These are phyloP conservation scores for Trichogramma pretiosum DNA, from an alignment of 1,140 invertebrate species.

Conservation along the genomic window DNA sequence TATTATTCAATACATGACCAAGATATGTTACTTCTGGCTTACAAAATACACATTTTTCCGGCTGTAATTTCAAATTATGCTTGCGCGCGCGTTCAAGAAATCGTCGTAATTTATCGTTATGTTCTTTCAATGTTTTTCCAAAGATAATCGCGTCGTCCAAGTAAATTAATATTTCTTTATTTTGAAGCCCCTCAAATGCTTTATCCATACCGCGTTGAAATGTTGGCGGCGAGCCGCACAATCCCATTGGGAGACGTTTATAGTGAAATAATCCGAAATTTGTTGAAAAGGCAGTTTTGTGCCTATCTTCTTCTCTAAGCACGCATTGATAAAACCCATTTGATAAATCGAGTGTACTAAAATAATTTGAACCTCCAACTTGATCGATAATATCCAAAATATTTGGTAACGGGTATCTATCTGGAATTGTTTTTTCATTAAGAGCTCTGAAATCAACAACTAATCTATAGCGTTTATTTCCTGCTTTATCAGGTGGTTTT, in stretches of 20 bases:
- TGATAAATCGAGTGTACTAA: not conserved
- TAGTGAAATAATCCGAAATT: constrained; percentile 11
- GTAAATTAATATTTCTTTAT: not conserved
- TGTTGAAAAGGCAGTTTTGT: constrained; percentile 38
- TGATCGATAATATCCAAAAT: no score
- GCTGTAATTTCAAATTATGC: no score
- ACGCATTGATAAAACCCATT: not conserved
- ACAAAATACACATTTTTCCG: no score
- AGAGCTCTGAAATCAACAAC: constrained; percentile 16
- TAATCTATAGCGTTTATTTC: constrained; percentile 21
- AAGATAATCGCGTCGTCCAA: constrained; percentile 1
- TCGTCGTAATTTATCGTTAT: not conserved
- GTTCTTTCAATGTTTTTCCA: not conserved
- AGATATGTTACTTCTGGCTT: no score
- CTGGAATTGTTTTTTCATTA: constrained; percentile 7
- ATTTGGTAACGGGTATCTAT: no score
- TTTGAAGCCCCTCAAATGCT: constrained; percentile 26
- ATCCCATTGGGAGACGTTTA: constrained; percentile 10
- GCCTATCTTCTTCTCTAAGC: constrained; percentile 20
- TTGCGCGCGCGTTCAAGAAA: no score
- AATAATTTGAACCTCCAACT: no score
- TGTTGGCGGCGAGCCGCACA: constrained; percentile 28
- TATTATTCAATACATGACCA: no score
- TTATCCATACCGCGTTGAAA: constrained; percentile 37
- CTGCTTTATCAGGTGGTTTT: constrained; percentile 21